Evolutionary conservation across 1,140 invertebrate species (phyloP).

Genomic region (Bombus superbus): DNA sequence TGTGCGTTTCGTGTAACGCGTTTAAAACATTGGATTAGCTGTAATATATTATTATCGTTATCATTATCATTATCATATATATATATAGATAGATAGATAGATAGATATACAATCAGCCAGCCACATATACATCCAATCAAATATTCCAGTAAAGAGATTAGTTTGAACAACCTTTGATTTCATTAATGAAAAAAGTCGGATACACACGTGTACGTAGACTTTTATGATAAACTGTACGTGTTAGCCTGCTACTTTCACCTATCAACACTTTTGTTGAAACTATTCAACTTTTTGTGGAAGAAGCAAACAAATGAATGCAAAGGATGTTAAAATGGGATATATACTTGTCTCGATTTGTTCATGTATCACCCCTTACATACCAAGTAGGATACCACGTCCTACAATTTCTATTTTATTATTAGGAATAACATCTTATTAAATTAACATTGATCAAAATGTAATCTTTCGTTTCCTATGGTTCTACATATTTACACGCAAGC

Average conservation of each 20-base stretch:
- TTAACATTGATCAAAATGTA: neutral
- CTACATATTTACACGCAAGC: neutral
- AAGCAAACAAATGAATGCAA: no score
- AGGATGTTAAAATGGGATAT: neutral
- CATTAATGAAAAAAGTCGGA: neutral
- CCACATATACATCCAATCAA: neutral
- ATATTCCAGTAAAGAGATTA: neutral
- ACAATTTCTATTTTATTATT: neutral
- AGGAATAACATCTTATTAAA: neutral
- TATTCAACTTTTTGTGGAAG: no score
- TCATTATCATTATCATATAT: no score
- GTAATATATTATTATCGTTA: conserved; percentile 13
- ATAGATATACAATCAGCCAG: neutral
- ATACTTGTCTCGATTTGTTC: neutral
- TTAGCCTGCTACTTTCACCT: no score
- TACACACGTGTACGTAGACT: neutral
- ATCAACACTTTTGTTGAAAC: no score
- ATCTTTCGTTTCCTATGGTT: neutral
- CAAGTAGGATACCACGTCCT: neutral
- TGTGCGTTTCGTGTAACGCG: conserved; percentile 27
- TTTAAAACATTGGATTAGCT: conserved; percentile 28
- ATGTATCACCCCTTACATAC: neutral
- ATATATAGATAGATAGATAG: neutral
- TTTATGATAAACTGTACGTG: no score
- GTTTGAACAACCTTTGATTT: neutral